Base-by-base conservation (phyloP, 1,140 invertebrate species). In the Branchinecta lindahli region DNA sequence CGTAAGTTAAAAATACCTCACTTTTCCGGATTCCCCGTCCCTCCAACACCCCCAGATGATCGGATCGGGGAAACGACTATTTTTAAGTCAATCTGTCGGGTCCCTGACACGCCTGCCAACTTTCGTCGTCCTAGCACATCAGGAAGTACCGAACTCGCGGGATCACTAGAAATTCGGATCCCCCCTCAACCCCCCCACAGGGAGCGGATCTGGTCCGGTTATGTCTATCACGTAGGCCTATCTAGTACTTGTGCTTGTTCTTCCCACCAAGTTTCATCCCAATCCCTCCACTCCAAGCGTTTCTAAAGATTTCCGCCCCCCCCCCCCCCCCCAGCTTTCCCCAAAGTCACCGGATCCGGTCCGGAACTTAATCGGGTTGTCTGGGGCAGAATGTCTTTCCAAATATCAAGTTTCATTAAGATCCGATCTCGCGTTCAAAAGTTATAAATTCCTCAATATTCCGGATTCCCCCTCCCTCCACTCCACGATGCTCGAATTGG, bases 41-140 rank as follows among this genome's bases (percentile, higher is more conserved):
- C 47, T n/a, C 47, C 47, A 9, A 9, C 47, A 52, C 47, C 47
- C n/a, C 47, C 47, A 52, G 47, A 52, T 52, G 47, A n/a, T 9
- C 47, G 47, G n/a, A 52, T 52, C 47, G 9, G 47, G 47, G 47
- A 52, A 52, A 52, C 9, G 9, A n/a, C 9, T n/a, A 9, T 52
- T 52, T 9, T 52, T n/a, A 52, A 52, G 47, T 52, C 47, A 52
- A 52, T 52, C n/a, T 52, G 47, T 52, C 47, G n/a, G 47, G 9
- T 52, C 47, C 47, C 47, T 52, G 47, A 52, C n/a, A 52, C 47
- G 47, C 47, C 47, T 52, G n/a, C 47, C 47, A 52, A 52, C n/a
- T 52, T 52, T 52, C 47, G n/a, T 52, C 47, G 47, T 52, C 47
- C 47, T 52, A 52, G 47, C 47, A 52, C 47, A n/a, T 52, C 47